phyloP scores from a whole-genome alignment of 2,113 vertebrate species.

The Etia nguti region DNA sequence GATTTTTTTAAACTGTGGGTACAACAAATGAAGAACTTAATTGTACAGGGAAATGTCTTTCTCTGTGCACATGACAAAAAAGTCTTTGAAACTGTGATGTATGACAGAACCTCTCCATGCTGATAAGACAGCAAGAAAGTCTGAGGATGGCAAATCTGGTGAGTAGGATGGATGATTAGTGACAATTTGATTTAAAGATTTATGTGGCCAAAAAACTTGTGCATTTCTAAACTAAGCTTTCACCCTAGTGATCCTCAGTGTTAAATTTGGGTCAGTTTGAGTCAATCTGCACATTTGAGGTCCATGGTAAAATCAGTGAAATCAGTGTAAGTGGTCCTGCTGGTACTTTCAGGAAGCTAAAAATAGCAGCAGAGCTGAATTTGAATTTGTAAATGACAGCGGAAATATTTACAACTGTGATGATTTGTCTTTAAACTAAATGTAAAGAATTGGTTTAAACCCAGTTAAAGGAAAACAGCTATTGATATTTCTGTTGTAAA shows the following conservation, averaged over 20 bases:
- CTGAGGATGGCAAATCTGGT: no score
- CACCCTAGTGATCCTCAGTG: background rate
- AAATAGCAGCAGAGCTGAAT: background rate
- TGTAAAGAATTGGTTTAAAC: background rate
- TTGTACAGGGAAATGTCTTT: no score
- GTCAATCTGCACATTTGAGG: background rate
- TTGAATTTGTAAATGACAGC: rapidly evolving
- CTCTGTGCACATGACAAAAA: no score
- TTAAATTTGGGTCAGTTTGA: background rate
- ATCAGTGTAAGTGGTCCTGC: background rate
- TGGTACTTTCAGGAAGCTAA: background rate
- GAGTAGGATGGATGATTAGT: no score
- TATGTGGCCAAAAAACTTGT: no score
- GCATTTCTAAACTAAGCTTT: no score
- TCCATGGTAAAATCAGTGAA: background rate
- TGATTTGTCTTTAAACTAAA: background rate
- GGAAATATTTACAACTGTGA: background rate
- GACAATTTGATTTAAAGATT: no score
- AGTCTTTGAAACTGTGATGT: no score
- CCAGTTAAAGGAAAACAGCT: background rate
- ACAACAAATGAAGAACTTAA: no score
- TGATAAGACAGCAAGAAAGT: no score
- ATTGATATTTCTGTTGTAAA: background rate
- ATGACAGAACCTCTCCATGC: no score
- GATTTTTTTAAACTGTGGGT: no score